Base-by-base conservation (phyloP, 1,140 invertebrate species). In the Cydia strobilella region DNA sequence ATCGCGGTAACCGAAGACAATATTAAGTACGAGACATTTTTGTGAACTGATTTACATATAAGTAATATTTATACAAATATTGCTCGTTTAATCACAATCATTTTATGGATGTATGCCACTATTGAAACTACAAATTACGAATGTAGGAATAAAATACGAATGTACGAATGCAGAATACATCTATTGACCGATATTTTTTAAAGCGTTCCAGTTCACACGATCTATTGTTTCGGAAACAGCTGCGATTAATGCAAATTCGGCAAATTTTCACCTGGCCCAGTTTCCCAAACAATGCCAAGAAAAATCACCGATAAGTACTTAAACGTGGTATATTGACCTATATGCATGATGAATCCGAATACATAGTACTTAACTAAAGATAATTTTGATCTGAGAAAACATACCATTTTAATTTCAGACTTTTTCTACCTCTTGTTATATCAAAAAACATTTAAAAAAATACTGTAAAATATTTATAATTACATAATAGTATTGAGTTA, bases 131-230 rank as follows among this genome's bases (percentile, higher is more conserved):
- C 42, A 45, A 45, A 45, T 85, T 25, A 83, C 82, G 78, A 79
- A 48, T 72, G 77, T 77, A 77, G 77, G 73, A 27, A 81, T n/a
- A 45, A 45, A 45, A 83, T 25, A 83, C 82, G 78, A 79, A 48
- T 72, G 77, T 77, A 77, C 78, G 73, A 27, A 81, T n/a, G n/a
- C n/a, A n/a, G n/a, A n/a, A n/a, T n/a, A n/a, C n/a, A n/a, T 73
- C 18, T 76, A 62, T 77, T 78, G 79, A 62, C 65, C n/a, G 31
- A 35, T 18, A 69, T 35, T 69, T 3, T 39, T 42, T 35, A 39
- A 18, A 66, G 13, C n/a, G 65, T 18, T 42, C 65, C 18, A 42
- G 15, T 69, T 69, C 65, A 69, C 65, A 42, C 65, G 18, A 31
- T 31, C 63, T 31, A 31, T 35, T 69, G 65, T 69, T 69, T 69